A percentile compares a stretch with the other conserved stretches of the same genome.
These are phyloP conservation scores for Azorinus chamasolen DNA, from an alignment of 2,888 invertebrate species.

Conservation along the genomic window DNA sequence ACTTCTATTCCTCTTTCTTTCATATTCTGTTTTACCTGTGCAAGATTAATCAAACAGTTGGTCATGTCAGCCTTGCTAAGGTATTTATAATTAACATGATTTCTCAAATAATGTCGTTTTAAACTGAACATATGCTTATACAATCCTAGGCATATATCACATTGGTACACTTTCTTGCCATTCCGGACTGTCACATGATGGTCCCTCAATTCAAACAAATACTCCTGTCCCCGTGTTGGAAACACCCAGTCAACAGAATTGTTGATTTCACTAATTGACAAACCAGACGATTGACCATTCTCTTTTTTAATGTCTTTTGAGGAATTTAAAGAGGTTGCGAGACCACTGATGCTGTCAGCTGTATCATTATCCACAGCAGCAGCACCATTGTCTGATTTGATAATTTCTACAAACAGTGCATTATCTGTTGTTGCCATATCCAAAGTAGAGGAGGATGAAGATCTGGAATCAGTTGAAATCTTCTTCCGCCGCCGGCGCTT, in stretches of 20 bases:
- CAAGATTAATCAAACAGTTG: slow-evolving; percentile 86
- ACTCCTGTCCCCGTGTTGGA: slow-evolving; percentile 59
- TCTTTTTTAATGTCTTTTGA: slow-evolving; percentile 2
- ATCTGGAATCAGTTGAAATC: slow-evolving; percentile 4
- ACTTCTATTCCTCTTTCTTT: slow-evolving; percentile 2
- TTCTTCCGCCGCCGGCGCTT: slow-evolving; percentile 59
- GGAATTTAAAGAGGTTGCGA: too few species aligned
- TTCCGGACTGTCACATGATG: slow-evolving; percentile 55
- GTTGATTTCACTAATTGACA: slow-evolving; percentile 51
- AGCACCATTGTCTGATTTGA: background rate
- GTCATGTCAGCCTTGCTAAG: slow-evolving; percentile 86
- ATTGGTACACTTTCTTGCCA: slow-evolving; percentile 87
- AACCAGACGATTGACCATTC: background rate
- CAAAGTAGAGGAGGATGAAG: slow-evolving; percentile 1
- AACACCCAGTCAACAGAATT: slow-evolving; percentile 63
- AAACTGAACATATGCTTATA: slow-evolving; percentile 87
- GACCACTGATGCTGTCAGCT: too few species aligned
- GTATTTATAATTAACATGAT: slow-evolving; percentile 87
- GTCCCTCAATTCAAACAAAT: slow-evolving; percentile 62
- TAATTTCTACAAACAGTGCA: background rate
- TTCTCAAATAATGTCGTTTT: slow-evolving; percentile 87
- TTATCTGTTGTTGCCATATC: slow-evolving; percentile 2
- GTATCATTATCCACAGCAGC: too few species aligned
- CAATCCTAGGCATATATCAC: slow-evolving; percentile 87
- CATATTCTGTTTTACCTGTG: slow-evolving; percentile 46